Evolutionary conservation across 2,888 invertebrate genomes (phyloP), one percentile per base, ranked within the genome.

Genomic region (Neelides folsomi): DNA sequence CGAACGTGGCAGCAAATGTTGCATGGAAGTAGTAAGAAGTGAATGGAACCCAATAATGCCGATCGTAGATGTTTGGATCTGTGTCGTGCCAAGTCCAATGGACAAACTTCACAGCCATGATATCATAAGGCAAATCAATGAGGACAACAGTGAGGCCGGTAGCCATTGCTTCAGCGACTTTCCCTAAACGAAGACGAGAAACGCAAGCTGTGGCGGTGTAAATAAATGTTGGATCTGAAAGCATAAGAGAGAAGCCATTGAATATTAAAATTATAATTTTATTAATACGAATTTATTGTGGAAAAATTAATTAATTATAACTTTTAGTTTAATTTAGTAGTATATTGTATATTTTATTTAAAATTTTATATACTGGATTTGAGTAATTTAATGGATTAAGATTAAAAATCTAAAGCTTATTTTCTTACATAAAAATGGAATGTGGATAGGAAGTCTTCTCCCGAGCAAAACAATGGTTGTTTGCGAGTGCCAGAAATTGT

Each of bases 21-120:
- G 81, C 76, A 68, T 86, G 86, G 73, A 86, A 86, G 67, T 83
- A 86, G 70, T 83, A 86, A 0, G 83, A 84, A 67, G 81, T 86
- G 81, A 82, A 85, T 0, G 86, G 86, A 18, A 86, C 84, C 80
- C 82, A 83, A 70, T 85, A 86, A 69, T 81, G 80, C 39, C 85
- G 75, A 67, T 86, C 85, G 58, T 68, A 74, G 37, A 81, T 75
- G 64, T 80, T 81, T 4, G 81, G 79, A 68, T 81, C 81, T 0
- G 81, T 81, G 66, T 81, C 81, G 63, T 86, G 86, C 86, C 86
- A 87, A 1, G 82, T 81, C 86, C 86, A 86, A 72, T 85, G 86
- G 13, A 85, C 71, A 67, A 81, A 80, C 68, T 83, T 83, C 10
- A 85, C 79, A 1, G 81, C 79, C 53, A 83, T 79, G 47, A 86